phyloP scores from a whole-genome alignment of 2,888 invertebrate genomes.

The Drosophila subquinaria region DNA sequence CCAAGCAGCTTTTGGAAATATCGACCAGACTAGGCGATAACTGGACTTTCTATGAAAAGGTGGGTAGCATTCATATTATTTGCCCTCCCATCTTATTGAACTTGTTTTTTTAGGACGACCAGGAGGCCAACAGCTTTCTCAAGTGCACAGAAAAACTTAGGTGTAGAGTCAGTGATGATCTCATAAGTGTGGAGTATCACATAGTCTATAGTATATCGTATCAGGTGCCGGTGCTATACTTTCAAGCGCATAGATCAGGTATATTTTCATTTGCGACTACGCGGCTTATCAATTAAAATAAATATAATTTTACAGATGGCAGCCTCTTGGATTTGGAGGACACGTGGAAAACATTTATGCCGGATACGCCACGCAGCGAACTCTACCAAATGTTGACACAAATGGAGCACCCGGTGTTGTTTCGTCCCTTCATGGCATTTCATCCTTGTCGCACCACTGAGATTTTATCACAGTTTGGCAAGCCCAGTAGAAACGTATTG shows the following conservation, averaged over 20 bases:
- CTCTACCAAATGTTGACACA: conserved; percentile 87
- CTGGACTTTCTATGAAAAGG: conserved; percentile 81
- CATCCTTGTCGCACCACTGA: conserved; percentile 89
- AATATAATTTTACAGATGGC: conserved; percentile 85
- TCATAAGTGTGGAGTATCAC: conserved; percentile 88
- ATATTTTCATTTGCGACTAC: conserved; percentile 18
- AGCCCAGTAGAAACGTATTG: conserved; percentile 87
- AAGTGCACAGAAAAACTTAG: conserved; percentile 85
- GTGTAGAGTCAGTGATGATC: conserved; percentile 48
- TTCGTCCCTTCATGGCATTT: conserved; percentile 88
- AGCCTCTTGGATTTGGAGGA: conserved; percentile 87
- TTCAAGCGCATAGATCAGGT: conserved; percentile 89
- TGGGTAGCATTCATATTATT: conserved; percentile 26
- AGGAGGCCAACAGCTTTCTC: conserved; percentile 84
- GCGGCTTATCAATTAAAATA: neutral
- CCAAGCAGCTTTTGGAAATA: conserved; percentile 85
- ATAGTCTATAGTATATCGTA: conserved; percentile 90
- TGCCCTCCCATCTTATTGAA: neutral
- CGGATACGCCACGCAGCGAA: conserved; percentile 80
- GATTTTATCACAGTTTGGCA: conserved; percentile 85
- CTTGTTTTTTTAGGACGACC: conserved; percentile 55
- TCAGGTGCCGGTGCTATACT: conserved; percentile 90
- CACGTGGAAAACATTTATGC: conserved; percentile 86
- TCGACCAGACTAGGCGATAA: conserved; percentile 85
- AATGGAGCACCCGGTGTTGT: conserved; percentile 89